phyloP scores from a whole-genome alignment of 1,140 invertebrate genomes.

The Calephelis nemesis region DNA sequence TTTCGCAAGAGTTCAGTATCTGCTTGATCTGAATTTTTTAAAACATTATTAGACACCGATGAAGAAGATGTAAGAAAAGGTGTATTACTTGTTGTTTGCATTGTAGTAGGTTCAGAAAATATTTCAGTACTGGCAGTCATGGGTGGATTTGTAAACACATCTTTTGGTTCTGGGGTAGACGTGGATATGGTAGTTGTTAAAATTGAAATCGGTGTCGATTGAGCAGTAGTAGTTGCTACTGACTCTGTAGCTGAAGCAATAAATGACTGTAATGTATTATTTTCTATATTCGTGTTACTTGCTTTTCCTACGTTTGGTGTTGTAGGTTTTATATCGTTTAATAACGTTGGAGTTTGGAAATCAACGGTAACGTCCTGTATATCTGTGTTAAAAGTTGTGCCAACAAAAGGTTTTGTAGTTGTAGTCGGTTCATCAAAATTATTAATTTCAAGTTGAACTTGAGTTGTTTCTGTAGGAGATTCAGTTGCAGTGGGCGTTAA shows the following conservation, averaged over 20 bases:
- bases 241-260: conserved; percentile 30
- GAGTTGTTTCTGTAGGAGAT: conserved; percentile 46
- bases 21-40: conserved; percentile 34
- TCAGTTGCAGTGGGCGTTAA: conserved; percentile 38
- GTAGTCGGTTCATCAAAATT: conserved; percentile 39
- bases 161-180: conserved; percentile 8
- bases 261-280: neutral
- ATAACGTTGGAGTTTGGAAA: conserved; percentile 25
- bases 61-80: conserved; percentile 15
- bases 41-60: conserved; percentile 29
- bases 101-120: conserved; percentile 24
- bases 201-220: conserved; percentile 18
- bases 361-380: conserved; percentile 23
- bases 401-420: conserved; percentile 23
- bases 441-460: conserved; percentile 49
- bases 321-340: conserved; percentile 23
- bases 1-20: conserved; percentile 50
- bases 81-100: conserved; percentile 27
- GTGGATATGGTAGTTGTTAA: conserved; percentile 32
- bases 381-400: conserved; percentile 31
- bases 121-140: conserved; percentile 28
- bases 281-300: neutral
- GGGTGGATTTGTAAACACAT: neutral
- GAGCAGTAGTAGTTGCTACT: conserved; percentile 34
- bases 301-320: neutral